Evolutionary conservation across 2,797 vertebrate genomes (phyloP).

Genomic region (Melanogrammus aeglefinus): DNA sequence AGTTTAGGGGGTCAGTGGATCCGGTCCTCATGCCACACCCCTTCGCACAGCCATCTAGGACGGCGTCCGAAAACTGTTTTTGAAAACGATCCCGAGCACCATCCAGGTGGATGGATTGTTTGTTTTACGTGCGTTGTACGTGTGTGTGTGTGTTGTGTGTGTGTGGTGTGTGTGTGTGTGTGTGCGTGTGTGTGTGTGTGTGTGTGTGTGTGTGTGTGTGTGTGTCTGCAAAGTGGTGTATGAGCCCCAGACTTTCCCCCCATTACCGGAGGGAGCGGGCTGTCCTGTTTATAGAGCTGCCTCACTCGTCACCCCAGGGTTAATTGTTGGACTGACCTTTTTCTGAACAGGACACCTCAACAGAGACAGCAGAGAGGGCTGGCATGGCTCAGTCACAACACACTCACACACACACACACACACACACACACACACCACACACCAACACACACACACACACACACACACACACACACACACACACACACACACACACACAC

Average conservation of each 20-base stretch:
- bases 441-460: conserved; percentile 22
- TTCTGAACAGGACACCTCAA: conserved; percentile 56
- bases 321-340: conserved; percentile 70
- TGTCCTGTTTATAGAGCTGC: conserved; percentile 52
- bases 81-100: conserved; percentile 10
- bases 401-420: conserved; percentile 21
- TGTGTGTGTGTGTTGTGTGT: conserved; percentile 8
- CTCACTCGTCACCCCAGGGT: conserved; percentile 59
- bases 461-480: conserved; percentile 13
- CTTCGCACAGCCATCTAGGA: too few relatives aligned
- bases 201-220: conserved; percentile 25
- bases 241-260: conserved; percentile 10
- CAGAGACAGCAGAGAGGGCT: conserved; percentile 44
- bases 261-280: conserved; percentile 14
- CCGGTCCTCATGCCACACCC: too few relatives aligned
- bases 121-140: too few relatives aligned
- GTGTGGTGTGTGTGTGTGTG: conserved; percentile 21
- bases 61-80: conserved; percentile 25
- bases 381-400: conserved; percentile 16
- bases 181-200: conserved; percentile 24
- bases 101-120: neutral
- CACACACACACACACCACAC: too few relatives aligned
- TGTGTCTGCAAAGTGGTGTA: too few relatives aligned
- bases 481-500: conserved; percentile 24
- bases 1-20: neutral